Percentiles rank a stretch among this genome's conserved stretches.
phyloP scores from a whole-genome alignment of 2,888 invertebrate genomes.

The Lobophora halterata region DNA sequence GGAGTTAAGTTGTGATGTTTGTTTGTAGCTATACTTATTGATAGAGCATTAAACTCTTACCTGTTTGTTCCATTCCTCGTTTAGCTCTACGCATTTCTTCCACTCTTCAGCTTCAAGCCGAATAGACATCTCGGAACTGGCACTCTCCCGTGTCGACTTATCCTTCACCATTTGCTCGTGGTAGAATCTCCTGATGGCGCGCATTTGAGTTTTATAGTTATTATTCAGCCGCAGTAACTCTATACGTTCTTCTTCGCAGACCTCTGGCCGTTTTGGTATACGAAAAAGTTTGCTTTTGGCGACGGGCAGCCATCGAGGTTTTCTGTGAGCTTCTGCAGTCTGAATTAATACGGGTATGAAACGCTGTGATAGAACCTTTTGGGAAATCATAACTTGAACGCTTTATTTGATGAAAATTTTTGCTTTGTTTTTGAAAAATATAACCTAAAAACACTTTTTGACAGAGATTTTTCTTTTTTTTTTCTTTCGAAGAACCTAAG shows the following conservation, averaged over 20 bases:
- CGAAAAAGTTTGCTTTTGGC: conserved; percentile 90
- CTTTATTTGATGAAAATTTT: too few species aligned
- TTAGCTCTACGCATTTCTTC: conserved; percentile 78
- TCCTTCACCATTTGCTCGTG: conserved; percentile 76
- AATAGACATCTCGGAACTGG: conserved; percentile 77
- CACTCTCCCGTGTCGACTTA: conserved; percentile 72
- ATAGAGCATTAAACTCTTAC: conserved; percentile 1
- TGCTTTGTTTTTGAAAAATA: too few species aligned
- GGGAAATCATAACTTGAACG: conserved; percentile 41
- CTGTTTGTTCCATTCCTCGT: conserved; percentile 86
- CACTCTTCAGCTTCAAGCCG: conserved; percentile 84
- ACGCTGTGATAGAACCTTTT: conserved; percentile 52
- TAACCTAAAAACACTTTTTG: too few species aligned
- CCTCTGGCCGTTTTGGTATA: conserved; percentile 81
- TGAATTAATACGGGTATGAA: conserved; percentile 58
- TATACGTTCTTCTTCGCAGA: conserved; percentile 82
- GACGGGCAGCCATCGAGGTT: conserved; percentile 89
- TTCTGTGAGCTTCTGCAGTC: conserved; percentile 76
- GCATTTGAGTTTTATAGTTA: conserved; percentile 84
- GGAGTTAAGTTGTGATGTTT: too few species aligned
- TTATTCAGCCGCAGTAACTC: conserved; percentile 86
- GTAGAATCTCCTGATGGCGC: conserved; percentile 77
- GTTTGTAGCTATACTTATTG: too few species aligned
- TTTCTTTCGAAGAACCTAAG: too few species aligned
- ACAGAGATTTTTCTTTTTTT: too few species aligned